A percentile compares a stretch with the other conserved stretches of the same genome.
Evolutionary conservation across 2,797 vertebrate species (phyloP).

Genomic region (Hypotaenidia philippensis): DNA sequence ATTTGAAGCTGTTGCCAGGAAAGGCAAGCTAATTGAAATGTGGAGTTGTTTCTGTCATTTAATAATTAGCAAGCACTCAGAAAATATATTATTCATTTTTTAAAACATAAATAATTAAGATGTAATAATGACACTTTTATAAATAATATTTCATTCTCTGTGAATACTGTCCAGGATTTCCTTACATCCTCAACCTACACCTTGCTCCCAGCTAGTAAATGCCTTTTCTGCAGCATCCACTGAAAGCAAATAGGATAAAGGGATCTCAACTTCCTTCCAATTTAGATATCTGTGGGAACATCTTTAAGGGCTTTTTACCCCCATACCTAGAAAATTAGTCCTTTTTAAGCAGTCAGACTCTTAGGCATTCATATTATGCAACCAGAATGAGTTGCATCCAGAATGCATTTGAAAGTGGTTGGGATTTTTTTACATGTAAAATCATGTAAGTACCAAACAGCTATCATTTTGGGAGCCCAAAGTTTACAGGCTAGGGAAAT

Average conservation of each 20-base stretch:
- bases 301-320: constrained; percentile 3
- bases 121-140: constrained; percentile 62
- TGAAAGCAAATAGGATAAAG: constrained; percentile 35
- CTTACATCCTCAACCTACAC: constrained; percentile 40
- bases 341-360: constrained; percentile 39
- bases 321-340: constrained; percentile 18
- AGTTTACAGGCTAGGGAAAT: constrained; percentile 30
- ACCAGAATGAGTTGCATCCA: constrained; percentile 16
- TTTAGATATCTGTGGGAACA: constrained; percentile 68
- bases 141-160: constrained; percentile 63
- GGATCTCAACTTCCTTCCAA: constrained; percentile 53
- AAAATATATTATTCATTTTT: constrained; percentile 67
- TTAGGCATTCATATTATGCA: constrained; percentile 36
- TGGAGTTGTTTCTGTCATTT: constrained; percentile 65
- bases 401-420: neutral
- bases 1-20: constrained; percentile 62
- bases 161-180: constrained; percentile 64
- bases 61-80: constrained; percentile 73
- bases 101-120: constrained; percentile 68
- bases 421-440: neutral
- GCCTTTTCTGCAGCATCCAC: neutral
- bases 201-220: constrained; percentile 58
- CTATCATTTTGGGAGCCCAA: neutral
- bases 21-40: constrained; percentile 53
- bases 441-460: neutral